These are phyloP conservation scores for Cisticola juncidis DNA, from an alignment of 2,113 vertebrate species.

Conservation along the genomic window DNA sequence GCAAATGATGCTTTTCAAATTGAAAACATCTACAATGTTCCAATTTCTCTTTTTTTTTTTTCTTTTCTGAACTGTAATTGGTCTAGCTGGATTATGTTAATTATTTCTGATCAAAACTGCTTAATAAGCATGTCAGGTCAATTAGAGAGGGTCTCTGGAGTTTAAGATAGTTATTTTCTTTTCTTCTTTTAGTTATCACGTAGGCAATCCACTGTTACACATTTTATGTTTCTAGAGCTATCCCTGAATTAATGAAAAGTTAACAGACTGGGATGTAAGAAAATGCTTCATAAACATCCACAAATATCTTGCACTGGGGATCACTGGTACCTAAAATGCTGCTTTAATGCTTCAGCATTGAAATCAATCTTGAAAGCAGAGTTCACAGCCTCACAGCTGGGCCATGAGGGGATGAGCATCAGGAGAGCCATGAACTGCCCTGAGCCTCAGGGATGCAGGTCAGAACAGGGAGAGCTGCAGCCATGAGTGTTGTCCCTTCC, in stretches of 20 bases:
- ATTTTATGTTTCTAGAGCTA: background rate
- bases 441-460: background rate
- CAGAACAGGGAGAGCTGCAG: background rate
- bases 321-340: slow-evolving; percentile 10
- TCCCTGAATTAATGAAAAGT: slow-evolving; percentile 36
- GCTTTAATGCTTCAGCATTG: slow-evolving; percentile 11
- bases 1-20: slow-evolving; percentile 14
- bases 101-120: slow-evolving; percentile 45
- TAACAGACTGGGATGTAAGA: slow-evolving; percentile 13
- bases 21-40: background rate
- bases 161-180: background rate
- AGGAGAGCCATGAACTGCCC: background rate
- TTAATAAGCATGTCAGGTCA: slow-evolving; percentile 48
- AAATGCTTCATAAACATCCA: slow-evolving; percentile 48
- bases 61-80: background rate
- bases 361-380: background rate
- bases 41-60: background rate
- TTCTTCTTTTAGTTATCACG: slow-evolving; percentile 3
- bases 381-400: background rate
- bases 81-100: slow-evolving; percentile 45
- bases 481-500: background rate
- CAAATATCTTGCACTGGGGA: slow-evolving; percentile 13
- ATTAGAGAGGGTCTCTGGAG: slow-evolving; percentile 17
- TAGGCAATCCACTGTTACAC: background rate
- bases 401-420: background rate